Conservation (phyloP, 2,888 invertebrate genomes). For the Trachelus troglodyta region DNA sequence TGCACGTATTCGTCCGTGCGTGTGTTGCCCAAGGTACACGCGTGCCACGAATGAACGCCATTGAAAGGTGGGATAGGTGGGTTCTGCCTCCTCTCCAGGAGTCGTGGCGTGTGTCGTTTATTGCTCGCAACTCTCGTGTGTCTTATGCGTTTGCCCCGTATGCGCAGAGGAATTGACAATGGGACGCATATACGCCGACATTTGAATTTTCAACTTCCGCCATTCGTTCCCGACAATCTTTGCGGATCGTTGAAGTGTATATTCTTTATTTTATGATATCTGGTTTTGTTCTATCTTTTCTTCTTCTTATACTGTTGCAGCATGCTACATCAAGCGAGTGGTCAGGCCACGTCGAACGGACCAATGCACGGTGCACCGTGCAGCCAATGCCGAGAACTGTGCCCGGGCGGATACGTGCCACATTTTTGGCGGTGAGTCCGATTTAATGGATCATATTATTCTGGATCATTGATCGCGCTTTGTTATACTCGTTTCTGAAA, state of each 20-base stretch:
- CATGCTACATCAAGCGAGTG: constrained; percentile 14
- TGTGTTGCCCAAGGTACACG: not conserved
- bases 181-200: not conserved
- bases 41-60: not conserved
- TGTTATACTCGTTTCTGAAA: not conserved
- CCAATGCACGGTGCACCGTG: constrained; percentile 53
- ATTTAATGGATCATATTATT: not conserved
- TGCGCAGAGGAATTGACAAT: not conserved
- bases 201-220: not conserved
- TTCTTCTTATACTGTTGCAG: not conserved
- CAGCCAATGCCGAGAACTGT: constrained; percentile 61
- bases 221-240: not conserved
- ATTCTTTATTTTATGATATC: not conserved
- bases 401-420: constrained; percentile 60
- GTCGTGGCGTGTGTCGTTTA: not conserved
- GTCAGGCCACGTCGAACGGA: not conserved
- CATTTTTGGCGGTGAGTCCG: constrained; percentile 63
- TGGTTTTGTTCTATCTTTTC: not conserved
- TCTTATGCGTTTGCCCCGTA: not conserved
- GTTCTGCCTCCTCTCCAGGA: not conserved
- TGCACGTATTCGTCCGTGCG: not conserved
- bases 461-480: not conserved
- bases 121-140: not conserved
- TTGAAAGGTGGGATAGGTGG: not conserved
- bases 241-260: constrained; percentile 12